Evolutionary conservation across 2,888 invertebrate species (phyloP).

Genomic region (Taphrorychus bicolor): DNA sequence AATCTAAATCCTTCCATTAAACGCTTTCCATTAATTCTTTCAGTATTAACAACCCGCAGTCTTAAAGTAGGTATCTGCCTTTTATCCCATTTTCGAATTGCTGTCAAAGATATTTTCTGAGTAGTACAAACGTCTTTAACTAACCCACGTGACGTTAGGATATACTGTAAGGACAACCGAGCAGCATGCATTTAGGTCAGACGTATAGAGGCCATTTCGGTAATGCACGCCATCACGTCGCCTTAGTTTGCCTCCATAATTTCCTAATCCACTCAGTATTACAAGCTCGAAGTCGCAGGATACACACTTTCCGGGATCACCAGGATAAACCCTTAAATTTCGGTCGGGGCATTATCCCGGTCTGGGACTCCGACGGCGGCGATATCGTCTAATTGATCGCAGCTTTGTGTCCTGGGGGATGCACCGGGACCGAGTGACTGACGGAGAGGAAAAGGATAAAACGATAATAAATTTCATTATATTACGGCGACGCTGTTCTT

Average conservation of each 20-base stretch:
- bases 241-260: neutral
- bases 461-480: slow-evolving; percentile 36
- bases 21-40: neutral
- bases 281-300: neutral
- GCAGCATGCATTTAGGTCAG: neutral
- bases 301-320: slow-evolving; percentile 13
- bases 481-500: slow-evolving; percentile 22
- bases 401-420: slow-evolving; percentile 33
- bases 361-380: slow-evolving; percentile 19
- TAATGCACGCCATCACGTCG: neutral
- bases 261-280: slow-evolving; percentile 1
- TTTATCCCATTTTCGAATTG: neutral
- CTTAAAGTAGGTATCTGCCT: neutral
- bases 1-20: neutral
- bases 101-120: no score
- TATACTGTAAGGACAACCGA: neutral
- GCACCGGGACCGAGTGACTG: slow-evolving; percentile 25
- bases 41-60: neutral
- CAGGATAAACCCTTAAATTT: slow-evolving; percentile 19
- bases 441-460: slow-evolving; percentile 36
- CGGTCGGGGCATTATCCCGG: slow-evolving; percentile 17
- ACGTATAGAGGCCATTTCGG: neutral
- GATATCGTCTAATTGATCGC: slow-evolving; percentile 41
- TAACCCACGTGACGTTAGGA: neutral
- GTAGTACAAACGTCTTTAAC: neutral